These are phyloP conservation scores for Tineola bisselliella DNA, from an alignment of 2,888 invertebrate species.

Conservation along the genomic window DNA sequence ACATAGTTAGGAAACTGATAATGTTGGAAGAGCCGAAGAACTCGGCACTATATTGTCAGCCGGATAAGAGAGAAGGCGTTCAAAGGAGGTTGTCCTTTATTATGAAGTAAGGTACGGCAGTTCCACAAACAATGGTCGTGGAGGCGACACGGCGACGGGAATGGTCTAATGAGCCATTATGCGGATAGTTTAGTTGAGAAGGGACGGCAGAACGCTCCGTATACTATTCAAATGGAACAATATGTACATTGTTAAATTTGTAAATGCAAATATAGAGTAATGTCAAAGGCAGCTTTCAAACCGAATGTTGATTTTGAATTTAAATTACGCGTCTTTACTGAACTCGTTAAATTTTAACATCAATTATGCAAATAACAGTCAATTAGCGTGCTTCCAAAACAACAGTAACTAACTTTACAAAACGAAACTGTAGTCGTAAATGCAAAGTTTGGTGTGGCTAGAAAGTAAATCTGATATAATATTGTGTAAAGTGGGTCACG, in stretches of 20 bases:
- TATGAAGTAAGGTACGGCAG: conserved; percentile 43
- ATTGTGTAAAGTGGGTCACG: conserved; percentile 34
- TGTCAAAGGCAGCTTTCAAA: neutral
- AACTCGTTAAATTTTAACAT: conserved; percentile 5
- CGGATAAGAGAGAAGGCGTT: conserved; percentile 23
- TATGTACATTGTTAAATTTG: conserved; percentile 12
- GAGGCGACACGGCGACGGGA: conserved; percentile 37
- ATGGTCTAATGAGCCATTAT: conserved; percentile 61
- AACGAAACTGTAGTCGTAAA: conserved; percentile 3
- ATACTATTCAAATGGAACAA: conserved; percentile 12
- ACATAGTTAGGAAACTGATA: conserved; percentile 24
- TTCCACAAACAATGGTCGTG: conserved; percentile 50
- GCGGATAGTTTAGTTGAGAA: conserved; percentile 30
- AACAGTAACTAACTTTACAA: neutral
- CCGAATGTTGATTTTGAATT: neutral
- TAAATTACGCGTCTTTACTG: neutral
- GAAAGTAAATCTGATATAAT: conserved; percentile 29
- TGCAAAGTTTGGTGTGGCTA: neutral
- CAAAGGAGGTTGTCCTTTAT: conserved; percentile 44
- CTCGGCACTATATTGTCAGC: conserved; percentile 10
- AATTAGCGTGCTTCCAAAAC: neutral
- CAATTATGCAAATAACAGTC: conserved; percentile 7
- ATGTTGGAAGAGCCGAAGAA: conserved; percentile 10
- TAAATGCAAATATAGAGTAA: conserved; percentile 10
- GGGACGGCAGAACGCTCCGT: conserved; percentile 26